Evolutionary conservation across 2,113 vertebrate species (phyloP), one percentile per base, ranked within the genome.

Genomic region (Cygnus buccinator): DNA sequence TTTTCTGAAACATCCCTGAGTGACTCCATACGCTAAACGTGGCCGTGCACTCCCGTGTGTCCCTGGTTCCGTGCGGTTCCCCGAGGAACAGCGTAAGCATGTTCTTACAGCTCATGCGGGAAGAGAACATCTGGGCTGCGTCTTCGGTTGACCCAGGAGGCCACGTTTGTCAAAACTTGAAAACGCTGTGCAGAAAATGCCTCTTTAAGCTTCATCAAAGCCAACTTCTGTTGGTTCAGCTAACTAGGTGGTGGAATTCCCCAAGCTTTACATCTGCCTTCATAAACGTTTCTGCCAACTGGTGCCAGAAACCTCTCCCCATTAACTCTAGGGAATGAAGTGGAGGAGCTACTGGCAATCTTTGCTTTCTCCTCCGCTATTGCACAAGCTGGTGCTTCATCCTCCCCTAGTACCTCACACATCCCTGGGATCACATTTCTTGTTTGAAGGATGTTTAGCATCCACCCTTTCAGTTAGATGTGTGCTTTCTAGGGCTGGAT

Each of bases 191-290:
- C 76, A 89, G 83, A 95, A 96, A 96, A 96, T 90, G 86, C 52
- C 83, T 96, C 86, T 93, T 54, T 52, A 75, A 66, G 85, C 58
- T 92, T 86, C 76, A 86, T 66, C 48, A 55, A 92, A 94, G 95
- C 89, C 90, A 95, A 31, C 39, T 89, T 76, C 48, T 90, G 66
- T 89, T 94, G 86, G 86, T 97, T 97, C 83, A 94, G 57, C 73
- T 84, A 93, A 90, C 94, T 94, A 92, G 95, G 94, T 92, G 92
- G 76, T 96, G 95, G 94, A 96, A 96, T 94, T 97, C 95, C 96
- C 94, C 92, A 68, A 66, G 59, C 92, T 92, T 89, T 95, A 76
- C 61, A 84, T 91, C 39, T 94, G 88, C 86, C 73, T 90, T 94
- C 75, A 52, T 92, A 96, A 96, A 91, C 31, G 72, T 66, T 84